Conservation (phyloP, 2,797 vertebrate species). For the Crenichthys baileyi region DNA sequence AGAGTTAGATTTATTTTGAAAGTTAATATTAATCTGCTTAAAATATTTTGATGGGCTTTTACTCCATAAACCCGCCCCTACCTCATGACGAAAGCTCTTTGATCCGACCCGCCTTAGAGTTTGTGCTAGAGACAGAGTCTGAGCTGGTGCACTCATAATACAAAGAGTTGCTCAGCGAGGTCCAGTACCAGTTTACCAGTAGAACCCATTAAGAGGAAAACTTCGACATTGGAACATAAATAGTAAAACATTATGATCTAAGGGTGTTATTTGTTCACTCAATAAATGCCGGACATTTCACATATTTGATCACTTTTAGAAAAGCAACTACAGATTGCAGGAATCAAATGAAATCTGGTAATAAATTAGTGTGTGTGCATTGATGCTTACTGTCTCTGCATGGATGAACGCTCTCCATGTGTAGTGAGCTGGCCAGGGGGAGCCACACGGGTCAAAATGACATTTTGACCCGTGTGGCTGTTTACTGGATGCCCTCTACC, state of each 20-base stretch:
- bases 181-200: too few relatives aligned
- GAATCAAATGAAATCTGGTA: neutral
- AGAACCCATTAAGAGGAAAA: too few relatives aligned
- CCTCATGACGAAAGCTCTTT: too few relatives aligned
- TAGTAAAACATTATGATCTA: neutral
- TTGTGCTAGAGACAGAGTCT: too few relatives aligned
- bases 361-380: constrained; percentile 1
- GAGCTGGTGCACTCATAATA: too few relatives aligned
- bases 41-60: too few relatives aligned
- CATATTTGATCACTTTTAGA: neutral
- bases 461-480: constrained; percentile 59
- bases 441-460: constrained; percentile 57
- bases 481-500: constrained; percentile 67
- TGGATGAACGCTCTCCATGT: constrained; percentile 26
- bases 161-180: too few relatives aligned
- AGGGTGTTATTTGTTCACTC: neutral
- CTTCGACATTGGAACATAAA: too few relatives aligned
- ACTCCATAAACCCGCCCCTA: neutral
- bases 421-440: constrained; percentile 45
- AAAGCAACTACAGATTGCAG: neutral
- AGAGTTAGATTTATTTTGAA: too few relatives aligned
- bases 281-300: neutral
- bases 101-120: too few relatives aligned
- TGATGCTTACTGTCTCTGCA: constrained; percentile 5
- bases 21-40: too few relatives aligned